Conservation (phyloP, 1,140 invertebrate genomes). For the Caenorhabditis remanei region DNA sequence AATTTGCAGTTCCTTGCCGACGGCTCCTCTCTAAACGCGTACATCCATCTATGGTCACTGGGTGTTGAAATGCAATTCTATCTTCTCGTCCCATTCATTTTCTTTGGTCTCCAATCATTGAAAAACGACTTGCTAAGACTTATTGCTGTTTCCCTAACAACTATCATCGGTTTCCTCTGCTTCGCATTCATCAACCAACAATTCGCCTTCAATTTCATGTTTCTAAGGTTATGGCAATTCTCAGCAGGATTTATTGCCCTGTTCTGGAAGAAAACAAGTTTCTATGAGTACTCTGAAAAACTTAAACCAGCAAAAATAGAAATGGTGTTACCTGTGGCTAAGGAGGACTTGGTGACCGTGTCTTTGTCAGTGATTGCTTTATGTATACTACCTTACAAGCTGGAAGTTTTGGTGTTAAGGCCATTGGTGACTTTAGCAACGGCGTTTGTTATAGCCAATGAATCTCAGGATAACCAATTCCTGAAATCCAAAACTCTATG, state of each 20-base stretch:
- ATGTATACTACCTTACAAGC: not conserved
- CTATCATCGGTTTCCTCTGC: not conserved
- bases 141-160: not conserved
- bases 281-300: slow-evolving; percentile 7
- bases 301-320: slow-evolving; percentile 20
- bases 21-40: not conserved
- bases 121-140: slow-evolving; percentile 16
- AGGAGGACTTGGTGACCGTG: not conserved
- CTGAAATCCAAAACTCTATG: not conserved
- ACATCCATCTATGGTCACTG: slow-evolving; percentile 57
- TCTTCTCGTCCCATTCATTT: slow-evolving; percentile 58
- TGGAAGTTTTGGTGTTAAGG: not conserved
- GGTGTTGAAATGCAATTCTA: slow-evolving; percentile 60
- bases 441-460: not conserved
- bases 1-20: slow-evolving; percentile 51
- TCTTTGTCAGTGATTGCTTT: not conserved
- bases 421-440: slow-evolving; percentile 12
- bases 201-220: slow-evolving; percentile 55
- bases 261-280: slow-evolving; percentile 37
- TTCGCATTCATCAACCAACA: slow-evolving; percentile 37
- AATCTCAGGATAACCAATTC: slow-evolving; percentile 18
- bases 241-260: slow-evolving; percentile 50
- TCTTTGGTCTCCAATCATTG: slow-evolving; percentile 33
- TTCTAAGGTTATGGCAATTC: slow-evolving; percentile 50
- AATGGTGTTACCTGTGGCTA: not conserved